Percentiles rank a stretch among this genome's conserved stretches.
Evolutionary conservation across 2,797 vertebrate species (phyloP).

Genomic region (Alca torda): DNA sequence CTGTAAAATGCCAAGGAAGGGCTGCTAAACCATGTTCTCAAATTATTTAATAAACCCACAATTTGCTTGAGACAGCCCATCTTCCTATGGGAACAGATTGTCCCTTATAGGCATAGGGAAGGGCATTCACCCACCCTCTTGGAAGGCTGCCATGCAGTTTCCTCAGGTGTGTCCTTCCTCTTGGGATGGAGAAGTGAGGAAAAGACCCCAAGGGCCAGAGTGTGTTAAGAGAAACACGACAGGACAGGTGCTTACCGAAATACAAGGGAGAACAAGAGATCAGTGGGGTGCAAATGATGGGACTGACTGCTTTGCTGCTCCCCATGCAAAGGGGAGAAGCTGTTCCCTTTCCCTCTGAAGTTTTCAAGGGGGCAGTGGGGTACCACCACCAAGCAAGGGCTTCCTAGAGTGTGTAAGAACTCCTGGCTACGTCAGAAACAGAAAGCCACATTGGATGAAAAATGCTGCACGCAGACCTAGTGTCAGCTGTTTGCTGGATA

Average conservation of each 20-base stretch:
- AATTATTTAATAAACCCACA: neutral
- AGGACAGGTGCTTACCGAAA: neutral
- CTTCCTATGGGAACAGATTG: neutral
- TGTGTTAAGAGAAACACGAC: neutral
- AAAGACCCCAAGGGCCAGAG: neutral
- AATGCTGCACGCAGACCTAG: neutral
- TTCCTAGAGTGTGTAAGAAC: neutral
- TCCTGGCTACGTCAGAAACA: neutral
- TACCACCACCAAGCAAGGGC: neutral
- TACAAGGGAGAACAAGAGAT: neutral
- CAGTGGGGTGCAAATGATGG: neutral
- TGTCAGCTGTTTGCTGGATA: neutral
- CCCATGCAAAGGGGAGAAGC: neutral
- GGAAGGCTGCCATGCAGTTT: neutral
- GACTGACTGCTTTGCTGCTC: neutral
- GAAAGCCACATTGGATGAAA: neutral
- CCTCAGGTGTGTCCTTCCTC: neutral
- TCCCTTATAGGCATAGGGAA: neutral
- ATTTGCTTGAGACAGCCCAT: neutral
- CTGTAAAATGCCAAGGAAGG: neutral
- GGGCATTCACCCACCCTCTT: too few species aligned
- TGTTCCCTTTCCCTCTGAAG: neutral
- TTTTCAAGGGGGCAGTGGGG: neutral
- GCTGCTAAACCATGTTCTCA: neutral
- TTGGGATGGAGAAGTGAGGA: neutral